Base-by-base conservation (phyloP, 2,888 invertebrate species). In the Athalia circularis region DNA sequence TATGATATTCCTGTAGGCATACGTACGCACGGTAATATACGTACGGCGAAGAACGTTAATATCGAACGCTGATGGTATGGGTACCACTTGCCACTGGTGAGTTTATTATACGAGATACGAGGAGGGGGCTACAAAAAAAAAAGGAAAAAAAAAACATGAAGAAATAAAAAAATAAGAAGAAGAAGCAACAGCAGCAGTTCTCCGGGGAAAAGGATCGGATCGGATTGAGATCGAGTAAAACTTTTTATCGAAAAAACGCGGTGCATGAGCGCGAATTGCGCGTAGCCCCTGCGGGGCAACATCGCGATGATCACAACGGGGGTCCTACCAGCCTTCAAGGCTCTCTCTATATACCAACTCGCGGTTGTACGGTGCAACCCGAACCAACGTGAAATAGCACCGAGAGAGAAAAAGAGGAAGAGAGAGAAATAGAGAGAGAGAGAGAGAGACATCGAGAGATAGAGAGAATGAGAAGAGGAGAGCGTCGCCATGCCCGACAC, bases 241-340 rank as follows among this genome's bases (percentile, higher is more conserved):
- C 84, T 88, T 86, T 88, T 88, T 88, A 75, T 88, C 86, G 64
- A 64, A 84, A 85, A 81, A 81, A 82, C 82, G 83, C 84, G 86
- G 83, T 84, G 88, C 86, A 87, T 84, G 87, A 87, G 89, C 89
- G 89, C 88, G 89, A 89, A 89, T 89, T 88, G 89, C 89, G 89
- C 88, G 87, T 87, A 87, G 88, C 90, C 89, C 90, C 90, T 87
- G 90, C 87, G 86, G 90, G 87, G 90, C 87, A 86, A 89, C 89
- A 88, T 86, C 87, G 86, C 85, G 87, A 86, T 85, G 86, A 75
- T 87, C 89, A 84, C 90, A 87, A 87, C 88, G 88, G 90, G 89
- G 88, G 88, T 89, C 65, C 70, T 79, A 59, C n/a, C 62, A 77
- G 29, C 29, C 29, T 29, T 29, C 29, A 29, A 29, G 29, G 29